A percentile compares a stretch with the other conserved stretches of the same genome.
phyloP scores from a whole-genome alignment of 2,797 vertebrate species.

The Enteromius thamalakanensis region DNA sequence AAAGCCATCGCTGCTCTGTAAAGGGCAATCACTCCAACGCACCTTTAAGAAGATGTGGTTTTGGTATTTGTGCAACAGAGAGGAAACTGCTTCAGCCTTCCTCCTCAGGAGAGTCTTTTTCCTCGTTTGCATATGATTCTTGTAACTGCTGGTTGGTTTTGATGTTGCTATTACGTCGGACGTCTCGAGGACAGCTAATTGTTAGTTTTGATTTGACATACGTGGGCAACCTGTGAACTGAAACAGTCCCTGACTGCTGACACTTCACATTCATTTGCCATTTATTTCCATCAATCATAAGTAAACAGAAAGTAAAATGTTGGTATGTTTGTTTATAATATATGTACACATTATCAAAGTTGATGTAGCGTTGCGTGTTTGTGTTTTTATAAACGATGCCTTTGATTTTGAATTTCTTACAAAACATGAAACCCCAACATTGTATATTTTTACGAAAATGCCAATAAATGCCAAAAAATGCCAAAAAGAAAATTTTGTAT shows the following conservation, averaged over 20 bases:
- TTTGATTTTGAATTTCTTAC: neutral
- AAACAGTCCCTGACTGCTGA: neutral
- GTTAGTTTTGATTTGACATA: conserved; percentile 49
- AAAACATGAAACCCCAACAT: neutral
- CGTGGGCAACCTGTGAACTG: conserved; percentile 2
- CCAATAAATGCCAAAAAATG: conserved; percentile 11
- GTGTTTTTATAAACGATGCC: neutral
- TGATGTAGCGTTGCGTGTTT: neutral
- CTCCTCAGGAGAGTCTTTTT: neutral
- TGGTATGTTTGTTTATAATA: neutral
- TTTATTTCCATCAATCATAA: neutral
- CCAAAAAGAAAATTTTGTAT: neutral
- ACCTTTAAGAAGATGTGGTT: neutral
- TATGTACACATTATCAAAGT: neutral
- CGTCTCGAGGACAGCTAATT: conserved; percentile 11
- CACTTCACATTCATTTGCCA: neutral
- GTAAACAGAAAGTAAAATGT: neutral
- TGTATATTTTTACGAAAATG: conserved; percentile 18
- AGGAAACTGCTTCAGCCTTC: neutral
- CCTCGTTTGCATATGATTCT: neutral
- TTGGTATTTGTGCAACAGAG: neutral
- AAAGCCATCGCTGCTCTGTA: conserved; percentile 93
- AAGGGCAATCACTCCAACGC: conserved; percentile 27
- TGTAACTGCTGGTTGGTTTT: conserved; percentile 7
- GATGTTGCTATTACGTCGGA: neutral